Evolutionary conservation across 2,797 vertebrate genomes (phyloP).

Genomic region (Pangasius krempfi): DNA sequence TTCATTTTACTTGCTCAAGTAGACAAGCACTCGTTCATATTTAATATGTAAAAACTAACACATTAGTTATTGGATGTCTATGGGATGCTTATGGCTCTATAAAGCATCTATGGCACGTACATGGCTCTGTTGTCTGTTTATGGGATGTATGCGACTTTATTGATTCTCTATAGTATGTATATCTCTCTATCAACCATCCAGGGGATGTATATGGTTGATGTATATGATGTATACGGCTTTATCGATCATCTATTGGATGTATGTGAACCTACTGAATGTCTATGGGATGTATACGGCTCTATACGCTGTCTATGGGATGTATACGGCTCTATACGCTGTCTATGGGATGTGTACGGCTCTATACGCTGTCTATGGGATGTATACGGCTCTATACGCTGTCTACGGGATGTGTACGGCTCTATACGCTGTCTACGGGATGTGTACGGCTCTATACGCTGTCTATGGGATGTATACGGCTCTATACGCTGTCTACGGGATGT

Average conservation of each 20-base stretch:
- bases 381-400: not conserved
- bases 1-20: not conserved
- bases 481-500: not conserved
- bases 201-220: no score
- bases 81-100: not conserved
- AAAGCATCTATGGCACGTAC: not conserved
- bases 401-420: not conserved
- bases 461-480: not conserved
- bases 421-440: not conserved
- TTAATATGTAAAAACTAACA: not conserved
- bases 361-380: not conserved
- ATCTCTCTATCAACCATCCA: not conserved
- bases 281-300: not conserved
- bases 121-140: not conserved
- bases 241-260: not conserved
- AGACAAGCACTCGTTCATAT: not conserved
- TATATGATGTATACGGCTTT: not conserved
- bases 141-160: not conserved
- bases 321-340: not conserved
- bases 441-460: not conserved
- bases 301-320: not conserved
- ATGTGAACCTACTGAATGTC: no score
- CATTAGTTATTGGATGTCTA: not conserved
- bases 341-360: not conserved
- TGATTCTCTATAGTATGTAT: not conserved